Evolutionary conservation across 2,797 vertebrate species (phyloP).

Genomic region (Hydrolagus colliei): DNA sequence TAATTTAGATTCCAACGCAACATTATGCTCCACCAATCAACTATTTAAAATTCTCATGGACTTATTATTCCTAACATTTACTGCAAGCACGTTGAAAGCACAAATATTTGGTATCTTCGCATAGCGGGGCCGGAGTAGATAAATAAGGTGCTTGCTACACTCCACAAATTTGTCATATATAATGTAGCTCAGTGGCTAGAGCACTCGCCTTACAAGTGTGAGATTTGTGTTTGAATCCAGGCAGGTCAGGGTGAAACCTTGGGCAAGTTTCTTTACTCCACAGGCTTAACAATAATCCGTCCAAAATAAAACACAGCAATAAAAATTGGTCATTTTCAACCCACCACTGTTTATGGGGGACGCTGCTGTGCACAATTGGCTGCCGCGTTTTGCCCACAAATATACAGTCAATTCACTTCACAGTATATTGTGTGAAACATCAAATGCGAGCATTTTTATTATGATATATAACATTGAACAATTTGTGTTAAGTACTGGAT

Average conservation of each 20-base stretch:
- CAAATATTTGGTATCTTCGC: slow-evolving; percentile 42
- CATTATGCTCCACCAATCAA: slow-evolving; percentile 52
- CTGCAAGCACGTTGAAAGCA: slow-evolving; percentile 52
- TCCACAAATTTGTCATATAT: neutral
- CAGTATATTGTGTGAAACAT: too few species aligned
- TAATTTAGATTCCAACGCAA: slow-evolving; percentile 57
- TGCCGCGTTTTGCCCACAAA: too few species aligned
- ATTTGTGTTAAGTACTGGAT: slow-evolving; percentile 31
- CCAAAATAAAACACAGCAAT: too few species aligned
- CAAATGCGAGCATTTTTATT: too few species aligned
- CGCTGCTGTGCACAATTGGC: too few species aligned
- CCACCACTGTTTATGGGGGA: too few species aligned
- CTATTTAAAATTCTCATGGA: slow-evolving; percentile 56
- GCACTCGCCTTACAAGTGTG: too few species aligned
- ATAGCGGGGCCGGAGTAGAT: neutral
- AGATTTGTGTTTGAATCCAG: neutral
- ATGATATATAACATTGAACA: neutral
- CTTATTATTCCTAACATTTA: slow-evolving; percentile 58
- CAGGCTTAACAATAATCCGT: too few species aligned
- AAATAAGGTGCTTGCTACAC: neutral
- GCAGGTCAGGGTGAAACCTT: too few species aligned
- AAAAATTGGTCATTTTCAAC: too few species aligned
- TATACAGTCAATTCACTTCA: too few species aligned
- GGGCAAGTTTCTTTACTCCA: neutral
- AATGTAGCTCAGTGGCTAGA: neutral